phyloP scores from a whole-genome alignment of 2,888 invertebrate genomes.

The Dimorphilus gyrociliatus region DNA sequence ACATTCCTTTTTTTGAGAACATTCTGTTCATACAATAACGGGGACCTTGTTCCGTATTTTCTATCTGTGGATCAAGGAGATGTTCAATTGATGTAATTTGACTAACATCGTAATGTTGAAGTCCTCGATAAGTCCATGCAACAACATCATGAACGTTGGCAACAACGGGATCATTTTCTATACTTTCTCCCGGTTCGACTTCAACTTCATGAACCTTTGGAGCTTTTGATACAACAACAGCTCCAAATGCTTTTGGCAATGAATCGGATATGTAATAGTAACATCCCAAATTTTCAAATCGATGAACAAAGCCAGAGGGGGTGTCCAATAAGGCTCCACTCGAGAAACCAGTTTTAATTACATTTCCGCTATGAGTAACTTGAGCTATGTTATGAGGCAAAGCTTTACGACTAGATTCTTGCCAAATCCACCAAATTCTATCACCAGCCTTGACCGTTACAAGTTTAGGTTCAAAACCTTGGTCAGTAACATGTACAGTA shows the following conservation, averaged over 20 bases:
- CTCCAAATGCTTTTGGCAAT: constrained; percentile 26
- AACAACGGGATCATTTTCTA: constrained; percentile 28
- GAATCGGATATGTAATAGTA: constrained; percentile 27
- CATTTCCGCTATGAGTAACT: constrained; percentile 32
- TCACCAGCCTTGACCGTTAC: constrained; percentile 34
- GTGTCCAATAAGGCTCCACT: constrained; percentile 30
- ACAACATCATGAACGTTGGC: constrained; percentile 32
- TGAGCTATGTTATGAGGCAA: too few relatives aligned
- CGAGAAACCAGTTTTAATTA: constrained; percentile 29
- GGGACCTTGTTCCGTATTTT: too few relatives aligned
- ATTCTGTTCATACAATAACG: constrained; percentile 27
- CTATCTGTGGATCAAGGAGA: too few relatives aligned
- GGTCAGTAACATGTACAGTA: constrained; percentile 34
- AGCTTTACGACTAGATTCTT: constrained; percentile 15
- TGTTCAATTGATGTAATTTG: constrained; percentile 18
- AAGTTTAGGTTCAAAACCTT: constrained; percentile 33
- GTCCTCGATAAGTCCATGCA: constrained; percentile 31
- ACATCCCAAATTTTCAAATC: constrained; percentile 29
- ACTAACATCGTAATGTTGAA: constrained; percentile 19
- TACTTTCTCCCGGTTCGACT: constrained; percentile 16
- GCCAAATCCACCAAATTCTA: constrained; percentile 39
- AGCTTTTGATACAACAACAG: constrained; percentile 25
- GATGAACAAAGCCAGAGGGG: constrained; percentile 35
- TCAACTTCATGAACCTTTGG: constrained; percentile 29
- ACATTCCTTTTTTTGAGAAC: constrained; percentile 23